Evolutionary conservation across 2,888 invertebrate genomes (phyloP).

Genomic region (Mesorhabditis belari): DNA sequence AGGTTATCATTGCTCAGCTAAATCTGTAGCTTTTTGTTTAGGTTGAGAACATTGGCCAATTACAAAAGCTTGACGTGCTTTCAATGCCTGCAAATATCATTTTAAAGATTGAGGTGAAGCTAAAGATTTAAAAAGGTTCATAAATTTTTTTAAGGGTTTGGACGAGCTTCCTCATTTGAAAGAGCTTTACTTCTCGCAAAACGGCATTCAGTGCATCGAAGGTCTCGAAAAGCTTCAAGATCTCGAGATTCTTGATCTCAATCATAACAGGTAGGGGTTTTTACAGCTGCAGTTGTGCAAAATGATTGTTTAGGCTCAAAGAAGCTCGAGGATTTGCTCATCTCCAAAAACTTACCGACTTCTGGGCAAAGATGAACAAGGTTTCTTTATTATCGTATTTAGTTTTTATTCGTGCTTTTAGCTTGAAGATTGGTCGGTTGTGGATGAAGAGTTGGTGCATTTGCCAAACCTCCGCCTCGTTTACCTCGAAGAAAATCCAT

Average conservation of each 20-base stretch:
- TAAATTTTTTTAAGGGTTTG: slow-evolving; percentile 66
- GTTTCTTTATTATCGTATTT: slow-evolving; percentile 4
- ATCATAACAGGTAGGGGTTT: slow-evolving; percentile 33
- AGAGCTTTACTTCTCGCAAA: slow-evolving; percentile 85
- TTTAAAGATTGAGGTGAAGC: slow-evolving; percentile 17
- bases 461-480: slow-evolving; percentile 30
- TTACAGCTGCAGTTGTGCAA: background rate
- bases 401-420: too few species aligned
- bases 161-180: slow-evolving; percentile 69
- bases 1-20: slow-evolving; percentile 66
- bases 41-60: slow-evolving; percentile 19
- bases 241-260: slow-evolving; percentile 41
- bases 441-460: slow-evolving; percentile 24
- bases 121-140: background rate
- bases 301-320: background rate
- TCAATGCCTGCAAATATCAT: slow-evolving; percentile 35
- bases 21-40: background rate
- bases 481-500: slow-evolving; percentile 37
- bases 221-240: slow-evolving; percentile 61
- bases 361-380: slow-evolving; percentile 43
- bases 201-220: slow-evolving; percentile 73
- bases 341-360: slow-evolving; percentile 36
- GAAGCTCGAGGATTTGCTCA: slow-evolving; percentile 29
- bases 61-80: slow-evolving; percentile 26
- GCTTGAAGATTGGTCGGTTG: slow-evolving; percentile 24